Percentiles rank a stretch among this genome's conserved stretches.
Conservation (phyloP, 2,113 vertebrate genomes). For the Circaetus cinerascens region DNA sequence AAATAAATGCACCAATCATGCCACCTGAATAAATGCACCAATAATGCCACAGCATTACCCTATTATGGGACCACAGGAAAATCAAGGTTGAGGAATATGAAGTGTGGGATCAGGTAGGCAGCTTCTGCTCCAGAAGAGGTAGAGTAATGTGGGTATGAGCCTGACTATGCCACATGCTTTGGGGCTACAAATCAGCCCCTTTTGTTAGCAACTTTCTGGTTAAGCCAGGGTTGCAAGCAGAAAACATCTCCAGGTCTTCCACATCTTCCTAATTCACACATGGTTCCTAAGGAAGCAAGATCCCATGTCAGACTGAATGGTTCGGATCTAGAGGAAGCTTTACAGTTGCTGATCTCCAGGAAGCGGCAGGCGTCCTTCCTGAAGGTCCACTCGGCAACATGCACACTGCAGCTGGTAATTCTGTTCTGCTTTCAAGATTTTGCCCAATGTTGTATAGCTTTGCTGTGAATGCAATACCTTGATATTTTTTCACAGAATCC, state of each 20-base stretch:
- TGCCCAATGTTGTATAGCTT: neutral
- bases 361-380: rapidly evolving
- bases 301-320: neutral
- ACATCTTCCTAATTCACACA: neutral
- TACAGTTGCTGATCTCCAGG: neutral
- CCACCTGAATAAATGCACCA: neutral
- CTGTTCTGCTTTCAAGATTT: neutral
- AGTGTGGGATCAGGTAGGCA: neutral
- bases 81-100: neutral
- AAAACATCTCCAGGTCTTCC: neutral
- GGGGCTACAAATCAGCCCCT: neutral
- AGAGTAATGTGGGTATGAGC: neutral
- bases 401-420: neutral
- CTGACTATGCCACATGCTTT: neutral
- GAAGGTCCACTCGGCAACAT: neutral
- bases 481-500: neutral
- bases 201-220: neutral
- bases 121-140: neutral
- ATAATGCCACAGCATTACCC: neutral
- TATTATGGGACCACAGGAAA: neutral
- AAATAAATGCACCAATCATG: neutral
- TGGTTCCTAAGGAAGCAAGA: neutral
- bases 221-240: neutral
- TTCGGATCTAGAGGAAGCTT: neutral
- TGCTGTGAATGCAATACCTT: neutral